A percentile compares a stretch with the other conserved stretches of the same genome.
Conservation (phyloP, 2,888 invertebrate genomes). For the Phortica okadai region DNA sequence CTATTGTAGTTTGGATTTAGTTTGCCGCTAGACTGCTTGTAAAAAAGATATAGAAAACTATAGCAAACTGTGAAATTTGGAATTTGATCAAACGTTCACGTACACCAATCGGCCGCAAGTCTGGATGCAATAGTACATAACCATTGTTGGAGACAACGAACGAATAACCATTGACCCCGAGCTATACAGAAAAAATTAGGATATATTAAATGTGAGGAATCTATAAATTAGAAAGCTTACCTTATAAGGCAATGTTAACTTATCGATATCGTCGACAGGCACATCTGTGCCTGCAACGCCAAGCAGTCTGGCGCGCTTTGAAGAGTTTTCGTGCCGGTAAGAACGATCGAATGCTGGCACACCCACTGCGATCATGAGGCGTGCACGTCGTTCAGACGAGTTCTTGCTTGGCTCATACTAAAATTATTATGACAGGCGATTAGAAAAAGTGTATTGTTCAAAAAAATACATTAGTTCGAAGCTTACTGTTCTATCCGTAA, state of each 20-base stretch:
- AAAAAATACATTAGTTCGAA: not conserved
- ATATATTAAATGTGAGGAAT: not conserved
- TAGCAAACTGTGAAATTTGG: not conserved
- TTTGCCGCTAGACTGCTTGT: constrained; percentile 59
- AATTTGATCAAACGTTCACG: constrained; percentile 72
- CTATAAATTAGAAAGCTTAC: constrained; percentile 73
- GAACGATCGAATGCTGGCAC: constrained; percentile 93
- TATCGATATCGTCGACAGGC: constrained; percentile 92
- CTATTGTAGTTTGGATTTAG: constrained; percentile 97
- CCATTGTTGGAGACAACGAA: constrained; percentile 98
- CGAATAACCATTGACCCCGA: constrained; percentile 97
- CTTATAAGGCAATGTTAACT: constrained; percentile 93
- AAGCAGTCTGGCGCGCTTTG: constrained; percentile 83
- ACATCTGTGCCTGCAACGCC: constrained; percentile 93
- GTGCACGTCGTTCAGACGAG: constrained; percentile 63
- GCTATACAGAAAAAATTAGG: constrained; percentile 77
- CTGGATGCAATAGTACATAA: constrained; percentile 95
- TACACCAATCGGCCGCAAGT: constrained; percentile 89
- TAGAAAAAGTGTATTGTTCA: not conserved
- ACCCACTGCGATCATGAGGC: constrained; percentile 93
- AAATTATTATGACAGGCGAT: not conserved
- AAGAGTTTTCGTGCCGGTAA: constrained; percentile 76
- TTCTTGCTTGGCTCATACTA: constrained; percentile 67
- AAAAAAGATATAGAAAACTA: not conserved
- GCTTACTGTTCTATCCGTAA: constrained; percentile 88